Evolutionary conservation across 2,888 invertebrate genomes (phyloP).

Genomic region (Neria commutata): DNA sequence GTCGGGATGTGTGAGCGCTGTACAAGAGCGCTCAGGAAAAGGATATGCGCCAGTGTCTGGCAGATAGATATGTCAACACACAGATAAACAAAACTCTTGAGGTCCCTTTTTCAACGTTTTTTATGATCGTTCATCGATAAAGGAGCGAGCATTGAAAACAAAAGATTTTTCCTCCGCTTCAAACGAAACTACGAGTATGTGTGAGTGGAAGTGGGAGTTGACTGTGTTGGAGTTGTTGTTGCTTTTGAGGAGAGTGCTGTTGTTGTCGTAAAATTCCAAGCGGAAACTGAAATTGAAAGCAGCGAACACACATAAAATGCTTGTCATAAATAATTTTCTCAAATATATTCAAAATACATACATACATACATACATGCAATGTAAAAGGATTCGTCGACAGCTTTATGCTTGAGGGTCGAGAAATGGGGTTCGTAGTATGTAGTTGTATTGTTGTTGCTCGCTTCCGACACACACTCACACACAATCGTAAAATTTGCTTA

Average conservation of each 20-base stretch:
- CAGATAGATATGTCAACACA: conserved; percentile 44
- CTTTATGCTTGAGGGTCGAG: background rate
- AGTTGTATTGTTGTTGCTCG: no score
- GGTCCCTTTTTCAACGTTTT: background rate
- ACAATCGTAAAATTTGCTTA: no score
- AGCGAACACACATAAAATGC: background rate
- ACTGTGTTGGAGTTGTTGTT: background rate
- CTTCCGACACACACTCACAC: no score
- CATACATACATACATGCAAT: no score
- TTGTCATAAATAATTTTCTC: conserved; percentile 7
- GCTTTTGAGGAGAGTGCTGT: background rate
- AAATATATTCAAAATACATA: conserved; percentile 9
- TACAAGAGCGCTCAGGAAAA: conserved; percentile 27
- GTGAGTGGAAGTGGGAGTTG: background rate
- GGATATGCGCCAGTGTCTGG: conserved; percentile 35
- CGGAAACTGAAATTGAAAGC: background rate
- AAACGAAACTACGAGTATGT: background rate
- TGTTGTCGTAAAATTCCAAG: background rate
- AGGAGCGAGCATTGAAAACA: conserved; percentile 6
- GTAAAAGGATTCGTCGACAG: conserved; percentile 5
- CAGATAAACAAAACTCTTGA: conserved; percentile 40
- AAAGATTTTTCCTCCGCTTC: conserved; percentile 8
- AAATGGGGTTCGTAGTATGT: no score
- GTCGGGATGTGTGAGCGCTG: no score
- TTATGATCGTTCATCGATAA: conserved; percentile 1